Conservation (phyloP, 2,797 vertebrate genomes). For the Apogon hyalosoma region DNA sequence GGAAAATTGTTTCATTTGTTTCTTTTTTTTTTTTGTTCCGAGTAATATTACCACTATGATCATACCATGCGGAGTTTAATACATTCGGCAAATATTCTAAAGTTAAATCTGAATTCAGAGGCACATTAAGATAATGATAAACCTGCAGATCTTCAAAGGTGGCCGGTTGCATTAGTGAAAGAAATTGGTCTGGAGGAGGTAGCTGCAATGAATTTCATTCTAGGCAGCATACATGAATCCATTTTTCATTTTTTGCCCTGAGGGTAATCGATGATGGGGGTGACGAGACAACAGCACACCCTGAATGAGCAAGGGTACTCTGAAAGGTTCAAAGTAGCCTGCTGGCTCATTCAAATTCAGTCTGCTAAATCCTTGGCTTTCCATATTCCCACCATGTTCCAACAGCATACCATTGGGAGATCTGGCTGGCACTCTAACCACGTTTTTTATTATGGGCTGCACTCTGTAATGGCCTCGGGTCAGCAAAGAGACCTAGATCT, state of each 20-base stretch:
- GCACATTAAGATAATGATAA: constrained; percentile 29
- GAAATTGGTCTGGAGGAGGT: constrained; percentile 43
- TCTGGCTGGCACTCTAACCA: constrained; percentile 56
- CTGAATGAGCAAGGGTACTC: constrained; percentile 70
- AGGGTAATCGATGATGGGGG: constrained; percentile 78
- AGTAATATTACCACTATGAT: neutral
- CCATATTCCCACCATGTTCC: constrained; percentile 65
- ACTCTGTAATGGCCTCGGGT: constrained; percentile 64
- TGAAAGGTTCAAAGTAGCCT: constrained; percentile 66
- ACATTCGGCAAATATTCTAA: neutral
- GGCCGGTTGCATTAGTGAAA: constrained; percentile 44
- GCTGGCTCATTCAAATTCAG: constrained; percentile 73
- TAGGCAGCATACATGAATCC: constrained; percentile 60
- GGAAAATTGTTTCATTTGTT: neutral
- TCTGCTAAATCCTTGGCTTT: constrained; percentile 63
- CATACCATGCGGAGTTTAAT: neutral
- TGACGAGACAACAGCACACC: constrained; percentile 73
- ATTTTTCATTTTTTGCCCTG: constrained; percentile 78
- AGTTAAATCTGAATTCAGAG: constrained; percentile 11
- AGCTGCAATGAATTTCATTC: constrained; percentile 55
- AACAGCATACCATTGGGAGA: constrained; percentile 52
- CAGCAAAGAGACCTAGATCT: constrained; percentile 60
- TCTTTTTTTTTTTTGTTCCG: neutral
- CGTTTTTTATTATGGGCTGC: constrained; percentile 52
- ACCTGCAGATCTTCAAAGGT: constrained; percentile 17